Evolutionary conservation across 2,888 invertebrate species (phyloP).

Genomic region (Lasioglossum vierecki): DNA sequence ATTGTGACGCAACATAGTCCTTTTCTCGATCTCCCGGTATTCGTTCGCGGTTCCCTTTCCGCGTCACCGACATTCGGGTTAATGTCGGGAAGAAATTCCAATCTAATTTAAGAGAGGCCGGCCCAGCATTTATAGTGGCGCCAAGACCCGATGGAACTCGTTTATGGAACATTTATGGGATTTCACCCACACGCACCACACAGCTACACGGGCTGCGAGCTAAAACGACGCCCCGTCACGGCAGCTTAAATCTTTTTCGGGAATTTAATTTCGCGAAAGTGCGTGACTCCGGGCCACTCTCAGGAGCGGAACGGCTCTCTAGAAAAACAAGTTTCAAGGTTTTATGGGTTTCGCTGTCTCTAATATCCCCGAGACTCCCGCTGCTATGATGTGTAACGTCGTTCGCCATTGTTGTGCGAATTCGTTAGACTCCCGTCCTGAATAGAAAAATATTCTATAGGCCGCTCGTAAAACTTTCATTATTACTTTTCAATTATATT

Average conservation of each 20-base stretch:
- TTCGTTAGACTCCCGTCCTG: too few species aligned
- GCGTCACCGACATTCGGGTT: slow-evolving; percentile 20
- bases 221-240: slow-evolving; percentile 23
- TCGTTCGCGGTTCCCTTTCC: background rate
- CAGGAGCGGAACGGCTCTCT: background rate
- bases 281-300: background rate
- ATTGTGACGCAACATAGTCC: background rate
- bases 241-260: slow-evolving; percentile 30
- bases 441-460: background rate
- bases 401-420: background rate
- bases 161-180: slow-evolving; percentile 44
- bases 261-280: slow-evolving; percentile 37
- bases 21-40: background rate
- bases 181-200: slow-evolving; percentile 15
- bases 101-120: slow-evolving; percentile 27
- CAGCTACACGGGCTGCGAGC: slow-evolving; percentile 22
- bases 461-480: background rate
- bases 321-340: slow-evolving; percentile 25
- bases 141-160: slow-evolving; percentile 47
- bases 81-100: slow-evolving; percentile 22
- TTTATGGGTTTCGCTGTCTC: slow-evolving; percentile 11
- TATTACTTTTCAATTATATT: background rate
- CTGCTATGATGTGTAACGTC: background rate
- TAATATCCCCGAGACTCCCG: background rate
- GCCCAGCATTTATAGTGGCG: slow-evolving; percentile 21